Base-by-base conservation (phyloP, 1,140 invertebrate genomes). In the Heliothis virescens region DNA sequence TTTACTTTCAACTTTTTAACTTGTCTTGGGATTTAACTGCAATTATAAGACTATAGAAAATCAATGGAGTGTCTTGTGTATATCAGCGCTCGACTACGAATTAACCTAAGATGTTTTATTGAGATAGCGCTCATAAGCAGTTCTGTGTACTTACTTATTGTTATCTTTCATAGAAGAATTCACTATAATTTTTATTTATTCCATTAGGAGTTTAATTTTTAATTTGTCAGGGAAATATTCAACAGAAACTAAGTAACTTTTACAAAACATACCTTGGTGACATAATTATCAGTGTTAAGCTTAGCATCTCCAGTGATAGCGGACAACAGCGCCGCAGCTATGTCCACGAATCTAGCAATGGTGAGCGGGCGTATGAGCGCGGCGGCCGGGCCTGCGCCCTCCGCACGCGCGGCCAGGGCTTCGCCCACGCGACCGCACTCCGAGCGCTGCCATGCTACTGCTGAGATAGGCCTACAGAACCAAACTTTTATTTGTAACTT, bases 271-370 rank as follows among this genome's bases (percentile, higher is more conserved):
- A 83, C 92, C 90, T 91, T 94, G 15, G 88, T 82, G 53, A 94
- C 87, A 34, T 94, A 94, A 73, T 91, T 92, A 67, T 94, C 91
- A 29, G 79, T 91, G 77, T 88, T 92, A 13, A 94, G 86, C 63
- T 85, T 88, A 63, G 78, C 67, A 60, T 92, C 88, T 10, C 57
- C 15, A n/a, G 67, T 80, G 26, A 92, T 62, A 18, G 83, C 75
- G 2, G 67, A 71, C 34, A 93, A 85, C 67, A 93, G 83, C 0
- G 73, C 81, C 0, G 79, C 85, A 2, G 82, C 79, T 29, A 93
- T 84, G 62, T 92, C 89, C 11, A 94, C 89, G 78, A 94, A 94
- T 69, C 89, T 88, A 29, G 91, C 88, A 78, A 93, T 94, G 72
- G 92, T 93, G 78, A 94, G 90, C 55, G 91, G 92, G 0, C 90